These are phyloP conservation scores for Phrixothrix hirtus DNA, from an alignment of 2,888 invertebrate genomes.

Conservation along the genomic window DNA sequence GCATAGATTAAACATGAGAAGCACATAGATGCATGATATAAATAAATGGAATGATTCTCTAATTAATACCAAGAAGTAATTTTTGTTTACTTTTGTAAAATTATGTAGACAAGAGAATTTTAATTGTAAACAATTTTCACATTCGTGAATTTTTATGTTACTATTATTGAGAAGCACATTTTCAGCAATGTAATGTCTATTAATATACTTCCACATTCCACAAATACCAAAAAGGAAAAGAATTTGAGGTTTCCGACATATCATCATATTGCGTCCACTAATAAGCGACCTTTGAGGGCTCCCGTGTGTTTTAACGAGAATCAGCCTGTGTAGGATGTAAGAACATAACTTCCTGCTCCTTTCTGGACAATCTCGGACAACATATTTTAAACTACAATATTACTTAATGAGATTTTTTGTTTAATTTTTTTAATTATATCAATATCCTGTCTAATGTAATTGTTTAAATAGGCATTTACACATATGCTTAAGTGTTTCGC, in stretches of 20 bases:
- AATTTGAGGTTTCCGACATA: slow-evolving; percentile 34
- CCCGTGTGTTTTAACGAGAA: slow-evolving; percentile 20
- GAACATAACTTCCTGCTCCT: slow-evolving; percentile 24
- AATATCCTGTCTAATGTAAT: too few relatives aligned
- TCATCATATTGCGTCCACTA: slow-evolving; percentile 29
- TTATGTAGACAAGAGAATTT: too few relatives aligned
- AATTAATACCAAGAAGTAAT: background rate
- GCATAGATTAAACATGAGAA: too few relatives aligned
- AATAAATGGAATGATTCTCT: too few relatives aligned
- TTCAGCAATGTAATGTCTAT: slow-evolving; percentile 13
- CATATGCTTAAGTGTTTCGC: too few relatives aligned
- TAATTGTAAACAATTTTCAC: background rate
- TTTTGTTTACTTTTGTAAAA: background rate
- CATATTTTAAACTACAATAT: slow-evolving; percentile 2
- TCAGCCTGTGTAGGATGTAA: slow-evolving; percentile 28
- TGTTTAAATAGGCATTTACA: too few relatives aligned
- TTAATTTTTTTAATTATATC: too few relatives aligned
- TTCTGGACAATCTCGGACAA: slow-evolving; percentile 25
- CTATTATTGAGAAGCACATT: too few relatives aligned
- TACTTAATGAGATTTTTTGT: too few relatives aligned
- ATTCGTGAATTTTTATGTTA: too few relatives aligned
- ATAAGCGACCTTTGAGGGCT: slow-evolving; percentile 28
- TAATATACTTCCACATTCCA: slow-evolving; percentile 26
- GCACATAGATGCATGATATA: too few relatives aligned
- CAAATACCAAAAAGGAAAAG: slow-evolving; percentile 22